These are phyloP conservation scores for Lacanobia oleracea DNA, from an alignment of 2,888 invertebrate genomes.

Conservation along the genomic window DNA sequence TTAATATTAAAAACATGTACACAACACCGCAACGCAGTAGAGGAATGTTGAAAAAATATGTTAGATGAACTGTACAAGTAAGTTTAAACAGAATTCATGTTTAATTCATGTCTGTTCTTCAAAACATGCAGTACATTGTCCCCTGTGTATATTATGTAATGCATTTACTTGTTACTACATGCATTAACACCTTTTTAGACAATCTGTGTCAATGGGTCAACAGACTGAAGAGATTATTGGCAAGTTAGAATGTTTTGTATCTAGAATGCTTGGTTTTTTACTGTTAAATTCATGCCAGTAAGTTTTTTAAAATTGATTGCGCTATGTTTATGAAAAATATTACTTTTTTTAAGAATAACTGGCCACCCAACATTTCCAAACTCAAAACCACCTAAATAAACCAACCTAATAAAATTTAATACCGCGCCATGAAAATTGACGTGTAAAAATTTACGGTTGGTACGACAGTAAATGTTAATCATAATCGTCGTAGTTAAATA, in stretches of 20 bases:
- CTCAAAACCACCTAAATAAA: neutral
- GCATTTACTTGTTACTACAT: conserved; percentile 25
- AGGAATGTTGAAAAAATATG: neutral
- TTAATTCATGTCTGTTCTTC: conserved; percentile 18
- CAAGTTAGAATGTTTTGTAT: conserved; percentile 4
- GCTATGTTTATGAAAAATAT: neutral
- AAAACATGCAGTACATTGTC: conserved; percentile 38
- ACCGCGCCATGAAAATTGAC: conserved; percentile 39
- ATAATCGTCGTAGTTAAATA: conserved; percentile 43
- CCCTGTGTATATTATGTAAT: conserved; percentile 14
- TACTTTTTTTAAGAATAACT: neutral
- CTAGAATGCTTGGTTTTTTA: neutral
- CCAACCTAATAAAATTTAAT: conserved; percentile 47
- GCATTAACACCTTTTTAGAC: conserved; percentile 16
- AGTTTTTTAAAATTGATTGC: too few relatives aligned
- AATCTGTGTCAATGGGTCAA: conserved; percentile 45
- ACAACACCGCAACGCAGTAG: neutral
- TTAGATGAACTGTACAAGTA: conserved; percentile 1
- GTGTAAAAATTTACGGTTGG: conserved; percentile 41
- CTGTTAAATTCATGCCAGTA: neutral
- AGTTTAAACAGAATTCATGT: conserved; percentile 19
- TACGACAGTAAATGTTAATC: conserved; percentile 55
- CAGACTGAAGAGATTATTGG: neutral
- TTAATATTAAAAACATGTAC: neutral
- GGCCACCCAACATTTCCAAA: conserved; percentile 36